Percentiles rank a stretch among this genome's conserved stretches.
Evolutionary conservation across 2,888 invertebrate genomes (phyloP).

Genomic region (Odontocerum albicorne): DNA sequence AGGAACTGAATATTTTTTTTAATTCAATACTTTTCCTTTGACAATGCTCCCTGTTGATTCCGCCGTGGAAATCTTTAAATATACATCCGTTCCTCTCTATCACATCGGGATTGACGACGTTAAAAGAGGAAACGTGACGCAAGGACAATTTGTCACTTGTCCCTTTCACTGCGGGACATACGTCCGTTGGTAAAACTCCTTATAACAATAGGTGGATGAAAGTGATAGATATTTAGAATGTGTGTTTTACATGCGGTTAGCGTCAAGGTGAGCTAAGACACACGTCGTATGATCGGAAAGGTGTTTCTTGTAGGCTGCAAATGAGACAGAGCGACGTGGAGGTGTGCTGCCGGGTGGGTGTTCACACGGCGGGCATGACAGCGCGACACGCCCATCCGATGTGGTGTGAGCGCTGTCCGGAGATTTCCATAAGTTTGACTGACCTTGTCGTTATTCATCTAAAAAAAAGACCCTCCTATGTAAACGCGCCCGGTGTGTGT

Average conservation of each 20-base stretch:
- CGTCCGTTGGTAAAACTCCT: constrained; percentile 17
- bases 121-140: constrained; percentile 17
- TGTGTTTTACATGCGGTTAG: constrained; percentile 9
- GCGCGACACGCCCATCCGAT: constrained; percentile 28
- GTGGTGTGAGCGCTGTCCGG: constrained; percentile 4
- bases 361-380: constrained; percentile 27
- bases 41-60: constrained; percentile 22
- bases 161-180: constrained; percentile 18
- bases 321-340: constrained; percentile 17
- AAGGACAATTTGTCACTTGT: constrained; percentile 27
- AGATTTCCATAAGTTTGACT: constrained; percentile 11
- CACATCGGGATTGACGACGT: constrained; percentile 5
- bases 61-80: constrained; percentile 28
- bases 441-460: constrained; percentile 16
- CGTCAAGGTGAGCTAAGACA: constrained; percentile 15
- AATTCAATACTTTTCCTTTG: constrained; percentile 29
- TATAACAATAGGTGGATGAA: constrained; percentile 19
- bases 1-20: constrained; percentile 24
- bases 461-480: too few relatives aligned
- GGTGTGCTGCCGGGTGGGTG: constrained; percentile 26
- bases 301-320: constrained; percentile 5
- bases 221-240: constrained; percentile 13
- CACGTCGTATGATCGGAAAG: constrained; percentile 19
- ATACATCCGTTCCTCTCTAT: constrained; percentile 26
- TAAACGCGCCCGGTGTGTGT: too few relatives aligned